These are phyloP conservation scores for Carposina sasakii DNA, from an alignment of 1,140 invertebrate genomes.

Conservation along the genomic window DNA sequence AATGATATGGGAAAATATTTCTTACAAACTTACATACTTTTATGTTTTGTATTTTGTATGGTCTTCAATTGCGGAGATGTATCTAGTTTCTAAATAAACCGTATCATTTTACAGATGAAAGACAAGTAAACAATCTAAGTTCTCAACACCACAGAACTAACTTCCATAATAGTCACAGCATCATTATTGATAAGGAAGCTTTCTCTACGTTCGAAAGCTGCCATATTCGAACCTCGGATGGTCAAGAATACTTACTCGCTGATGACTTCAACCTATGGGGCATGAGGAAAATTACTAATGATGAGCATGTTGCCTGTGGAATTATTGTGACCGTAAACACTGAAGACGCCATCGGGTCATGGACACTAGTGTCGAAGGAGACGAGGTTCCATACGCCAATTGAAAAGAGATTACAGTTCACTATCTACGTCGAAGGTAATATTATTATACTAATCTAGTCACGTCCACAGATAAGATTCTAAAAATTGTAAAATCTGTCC, in stretches of 20 bases:
- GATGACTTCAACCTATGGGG: slow-evolving; percentile 19
- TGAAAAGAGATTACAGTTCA: slow-evolving; percentile 39
- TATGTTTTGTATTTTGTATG: too few relatives aligned
- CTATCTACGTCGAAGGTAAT: slow-evolving; percentile 47
- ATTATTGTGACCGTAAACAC: slow-evolving; percentile 25
- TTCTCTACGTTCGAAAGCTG: too few relatives aligned
- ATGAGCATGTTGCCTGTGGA: slow-evolving; percentile 25
- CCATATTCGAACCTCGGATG: slow-evolving; percentile 27
- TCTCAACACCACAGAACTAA: too few relatives aligned
- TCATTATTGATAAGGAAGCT: too few relatives aligned
- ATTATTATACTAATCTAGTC: slow-evolving; percentile 38
- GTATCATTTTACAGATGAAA: too few relatives aligned
- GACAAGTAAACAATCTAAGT: too few relatives aligned
- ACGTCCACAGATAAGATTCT: slow-evolving; percentile 44
- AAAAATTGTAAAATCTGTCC: too few relatives aligned
- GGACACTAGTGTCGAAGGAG: slow-evolving; percentile 34
- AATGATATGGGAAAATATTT: too few relatives aligned
- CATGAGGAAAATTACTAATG: slow-evolving; percentile 25
- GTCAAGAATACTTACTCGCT: slow-evolving; percentile 21
- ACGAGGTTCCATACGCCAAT: slow-evolving; percentile 17
- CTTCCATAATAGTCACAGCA: too few relatives aligned
- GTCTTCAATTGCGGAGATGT: too few relatives aligned
- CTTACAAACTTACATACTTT: too few relatives aligned
- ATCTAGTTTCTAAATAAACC: too few relatives aligned
- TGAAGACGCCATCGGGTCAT: slow-evolving; percentile 34